Evolutionary conservation across 92 coral and sea anemone species (phyloP).

Genomic region (Palythoa heliodiscus): DNA sequence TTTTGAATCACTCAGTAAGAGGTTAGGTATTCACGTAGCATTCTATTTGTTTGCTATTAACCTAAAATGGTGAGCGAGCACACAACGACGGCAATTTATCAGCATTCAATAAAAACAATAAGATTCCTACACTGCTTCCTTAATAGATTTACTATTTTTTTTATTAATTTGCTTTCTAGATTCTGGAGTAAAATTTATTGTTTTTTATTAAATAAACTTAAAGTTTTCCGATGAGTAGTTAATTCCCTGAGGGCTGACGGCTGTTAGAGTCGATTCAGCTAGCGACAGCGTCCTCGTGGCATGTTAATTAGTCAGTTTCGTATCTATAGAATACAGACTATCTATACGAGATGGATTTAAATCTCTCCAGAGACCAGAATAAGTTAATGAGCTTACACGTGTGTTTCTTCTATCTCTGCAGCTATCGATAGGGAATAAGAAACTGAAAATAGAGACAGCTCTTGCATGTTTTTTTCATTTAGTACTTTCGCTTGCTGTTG

Average conservation of each 20-base stretch:
- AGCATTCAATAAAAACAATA: too few relatives aligned
- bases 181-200: neutral
- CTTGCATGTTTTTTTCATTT: neutral
- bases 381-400: constrained; percentile 3
- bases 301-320: neutral
- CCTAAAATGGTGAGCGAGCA: too few relatives aligned
- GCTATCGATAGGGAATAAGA: constrained; percentile 37
- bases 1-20: too few relatives aligned
- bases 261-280: neutral
- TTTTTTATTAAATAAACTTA: neutral
- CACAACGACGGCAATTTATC: too few relatives aligned
- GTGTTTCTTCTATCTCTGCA: neutral
- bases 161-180: neutral
- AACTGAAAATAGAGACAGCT: neutral
- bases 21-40: too few relatives aligned
- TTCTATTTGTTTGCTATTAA: too few relatives aligned
- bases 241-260: neutral
- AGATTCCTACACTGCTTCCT: too few relatives aligned
- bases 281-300: constrained; percentile 2
- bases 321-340: neutral
- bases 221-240: neutral
- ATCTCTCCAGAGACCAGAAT: neutral
- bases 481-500: constrained; percentile 13
- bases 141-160: neutral
- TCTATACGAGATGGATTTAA: neutral